Percentiles rank a stretch among this genome's conserved stretches.
Evolutionary conservation across 2,113 vertebrate genomes (phyloP).

Genomic region (Nesoenas mayeri): DNA sequence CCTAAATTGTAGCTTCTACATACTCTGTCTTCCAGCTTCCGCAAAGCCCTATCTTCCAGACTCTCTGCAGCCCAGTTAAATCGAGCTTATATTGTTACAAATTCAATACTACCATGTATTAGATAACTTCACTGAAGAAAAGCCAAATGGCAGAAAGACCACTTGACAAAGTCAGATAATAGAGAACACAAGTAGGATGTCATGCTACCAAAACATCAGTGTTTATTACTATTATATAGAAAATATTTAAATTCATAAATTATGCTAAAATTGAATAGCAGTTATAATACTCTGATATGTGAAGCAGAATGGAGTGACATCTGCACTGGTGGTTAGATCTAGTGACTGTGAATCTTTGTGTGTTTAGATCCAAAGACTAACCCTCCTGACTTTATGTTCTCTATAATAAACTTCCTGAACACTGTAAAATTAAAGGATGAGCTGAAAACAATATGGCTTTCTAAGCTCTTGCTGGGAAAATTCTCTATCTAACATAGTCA

Average conservation of each 20-base stretch:
- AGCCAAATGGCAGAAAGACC: background rate
- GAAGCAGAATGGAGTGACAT: background rate
- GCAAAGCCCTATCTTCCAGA: background rate
- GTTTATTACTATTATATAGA: background rate
- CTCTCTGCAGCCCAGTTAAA: background rate
- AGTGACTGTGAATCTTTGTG: background rate
- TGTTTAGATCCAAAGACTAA: background rate
- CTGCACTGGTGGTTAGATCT: background rate
- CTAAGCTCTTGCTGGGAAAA: background rate
- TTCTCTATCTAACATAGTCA: background rate
- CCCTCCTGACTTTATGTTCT: background rate
- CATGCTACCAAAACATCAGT: background rate
- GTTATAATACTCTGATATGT: background rate
- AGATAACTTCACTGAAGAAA: background rate
- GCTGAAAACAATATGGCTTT: background rate
- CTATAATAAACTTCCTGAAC: background rate
- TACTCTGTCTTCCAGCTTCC: background rate
- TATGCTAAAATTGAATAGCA: background rate
- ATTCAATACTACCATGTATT: background rate
- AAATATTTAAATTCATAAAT: slow-evolving; percentile 1
- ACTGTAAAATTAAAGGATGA: background rate
- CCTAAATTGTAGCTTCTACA: background rate
- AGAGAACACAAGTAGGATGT: background rate
- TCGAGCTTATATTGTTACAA: background rate
- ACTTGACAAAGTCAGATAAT: background rate